Percentiles rank a stretch among this genome's conserved stretches.
Conservation (phyloP, 2,797 vertebrate species). For the Spea hammondii region DNA sequence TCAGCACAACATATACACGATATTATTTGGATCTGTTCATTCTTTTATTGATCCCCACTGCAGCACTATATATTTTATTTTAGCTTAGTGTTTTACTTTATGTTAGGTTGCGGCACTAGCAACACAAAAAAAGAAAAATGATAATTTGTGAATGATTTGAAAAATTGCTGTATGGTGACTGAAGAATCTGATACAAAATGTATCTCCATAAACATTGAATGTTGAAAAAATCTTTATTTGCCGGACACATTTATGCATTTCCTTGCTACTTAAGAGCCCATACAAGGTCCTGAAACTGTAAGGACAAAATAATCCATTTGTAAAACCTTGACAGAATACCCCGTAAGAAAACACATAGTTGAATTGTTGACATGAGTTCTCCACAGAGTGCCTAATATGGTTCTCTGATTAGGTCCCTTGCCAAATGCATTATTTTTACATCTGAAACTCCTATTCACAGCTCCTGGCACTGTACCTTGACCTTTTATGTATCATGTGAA, state of each 20-base stretch:
- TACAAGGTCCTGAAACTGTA: not conserved
- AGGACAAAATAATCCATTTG: not conserved
- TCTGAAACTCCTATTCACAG: conserved; percentile 7
- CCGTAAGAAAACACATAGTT: conserved; percentile 13
- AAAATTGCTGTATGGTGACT: too few relatives aligned
- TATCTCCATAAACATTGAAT: too few relatives aligned
- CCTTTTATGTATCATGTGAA: conserved; percentile 17
- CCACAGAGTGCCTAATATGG: conserved; percentile 5
- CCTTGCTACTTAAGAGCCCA: not conserved
- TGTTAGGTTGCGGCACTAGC: too few relatives aligned
- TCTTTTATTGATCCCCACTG: too few relatives aligned
- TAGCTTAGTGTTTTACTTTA: too few relatives aligned
- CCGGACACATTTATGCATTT: not conserved
- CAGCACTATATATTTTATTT: too few relatives aligned
- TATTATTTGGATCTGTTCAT: too few relatives aligned
- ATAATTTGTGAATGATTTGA: too few relatives aligned
- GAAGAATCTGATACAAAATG: too few relatives aligned
- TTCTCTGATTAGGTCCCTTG: conserved; percentile 29
- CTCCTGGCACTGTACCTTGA: conserved; percentile 19
- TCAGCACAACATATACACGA: too few relatives aligned
- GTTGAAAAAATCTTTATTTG: too few relatives aligned
- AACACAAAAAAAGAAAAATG: too few relatives aligned
- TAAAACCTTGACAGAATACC: conserved; percentile 17
- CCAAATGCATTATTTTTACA: conserved; percentile 30
- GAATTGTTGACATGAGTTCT: conserved; percentile 9